Evolutionary conservation across 2,797 vertebrate genomes (phyloP).

Genomic region (Halcyon badia): DNA sequence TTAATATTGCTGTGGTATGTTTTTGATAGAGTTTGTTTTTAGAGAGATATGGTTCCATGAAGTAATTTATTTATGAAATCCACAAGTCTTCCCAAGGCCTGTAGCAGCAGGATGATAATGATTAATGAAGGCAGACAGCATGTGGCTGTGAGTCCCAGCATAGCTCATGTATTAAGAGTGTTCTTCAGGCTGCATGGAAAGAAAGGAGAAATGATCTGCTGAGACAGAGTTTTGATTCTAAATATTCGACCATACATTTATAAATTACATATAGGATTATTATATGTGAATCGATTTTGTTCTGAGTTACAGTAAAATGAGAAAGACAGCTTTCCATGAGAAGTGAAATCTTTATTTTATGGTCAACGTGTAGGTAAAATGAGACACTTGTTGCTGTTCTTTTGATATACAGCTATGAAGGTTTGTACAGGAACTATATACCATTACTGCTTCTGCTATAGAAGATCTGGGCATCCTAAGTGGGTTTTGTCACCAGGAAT

Average conservation of each 20-base stretch:
- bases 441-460: not conserved
- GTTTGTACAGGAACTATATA: not conserved
- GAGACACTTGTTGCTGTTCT: not conserved
- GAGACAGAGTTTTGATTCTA: not conserved
- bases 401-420: not conserved
- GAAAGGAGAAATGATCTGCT: not conserved
- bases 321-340: not conserved
- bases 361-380: not conserved
- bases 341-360: not conserved
- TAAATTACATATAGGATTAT: not conserved
- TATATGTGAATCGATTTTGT: not conserved
- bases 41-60: not conserved
- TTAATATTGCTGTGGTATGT: not conserved
- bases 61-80: slow-evolving; percentile 41
- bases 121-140: slow-evolving; percentile 44
- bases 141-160: not conserved
- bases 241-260: not conserved
- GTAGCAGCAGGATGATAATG: not conserved
- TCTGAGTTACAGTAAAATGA: not conserved
- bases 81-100: not conserved
- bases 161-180: not conserved
- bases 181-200: not conserved
- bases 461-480: not conserved
- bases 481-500: not conserved
- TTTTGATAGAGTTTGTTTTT: slow-evolving; percentile 3